Percentiles rank a stretch among this genome's conserved stretches.
phyloP scores from a whole-genome alignment of 2,113 vertebrate species.

The Myodes glareolus region DNA sequence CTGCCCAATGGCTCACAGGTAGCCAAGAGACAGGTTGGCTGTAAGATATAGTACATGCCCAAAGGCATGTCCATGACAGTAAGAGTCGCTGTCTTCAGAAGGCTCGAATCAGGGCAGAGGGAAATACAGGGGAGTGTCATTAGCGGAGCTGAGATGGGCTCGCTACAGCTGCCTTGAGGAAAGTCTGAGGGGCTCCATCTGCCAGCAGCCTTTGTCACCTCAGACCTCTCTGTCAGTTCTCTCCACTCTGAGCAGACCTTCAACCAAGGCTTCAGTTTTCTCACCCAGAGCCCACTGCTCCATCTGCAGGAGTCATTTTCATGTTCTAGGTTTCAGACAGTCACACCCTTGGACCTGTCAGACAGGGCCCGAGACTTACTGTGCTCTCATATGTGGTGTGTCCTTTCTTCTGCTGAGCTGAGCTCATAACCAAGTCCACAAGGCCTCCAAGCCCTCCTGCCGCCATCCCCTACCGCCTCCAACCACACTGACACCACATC shows the following conservation, averaged over 20 bases:
- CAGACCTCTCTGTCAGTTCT: not conserved
- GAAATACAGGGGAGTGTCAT: not conserved
- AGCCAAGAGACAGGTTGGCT: not conserved
- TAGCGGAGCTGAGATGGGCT: not conserved
- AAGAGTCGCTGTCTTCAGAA: not conserved
- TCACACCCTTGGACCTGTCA: slow-evolving; percentile 13
- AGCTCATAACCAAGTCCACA: not conserved
- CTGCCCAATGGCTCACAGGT: not conserved
- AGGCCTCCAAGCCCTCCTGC: not conserved
- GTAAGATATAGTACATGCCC: not conserved
- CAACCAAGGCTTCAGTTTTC: not conserved
- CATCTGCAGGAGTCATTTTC: not conserved
- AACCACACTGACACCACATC: not conserved
- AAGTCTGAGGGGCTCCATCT: not conserved
- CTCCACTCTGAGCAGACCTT: not conserved
- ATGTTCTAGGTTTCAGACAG: not conserved
- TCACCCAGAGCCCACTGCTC: slow-evolving; percentile 10
- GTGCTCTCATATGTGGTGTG: not conserved
- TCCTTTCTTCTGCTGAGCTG: not conserved
- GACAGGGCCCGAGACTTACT: not conserved
- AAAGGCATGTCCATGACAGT: not conserved
- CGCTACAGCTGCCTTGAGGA: not conserved
- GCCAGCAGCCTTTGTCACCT: not conserved
- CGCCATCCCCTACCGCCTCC: not conserved
- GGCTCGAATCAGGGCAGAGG: not conserved